Evolutionary conservation across 2,113 vertebrate species (phyloP).

Genomic region (Siphamia tubifer): DNA sequence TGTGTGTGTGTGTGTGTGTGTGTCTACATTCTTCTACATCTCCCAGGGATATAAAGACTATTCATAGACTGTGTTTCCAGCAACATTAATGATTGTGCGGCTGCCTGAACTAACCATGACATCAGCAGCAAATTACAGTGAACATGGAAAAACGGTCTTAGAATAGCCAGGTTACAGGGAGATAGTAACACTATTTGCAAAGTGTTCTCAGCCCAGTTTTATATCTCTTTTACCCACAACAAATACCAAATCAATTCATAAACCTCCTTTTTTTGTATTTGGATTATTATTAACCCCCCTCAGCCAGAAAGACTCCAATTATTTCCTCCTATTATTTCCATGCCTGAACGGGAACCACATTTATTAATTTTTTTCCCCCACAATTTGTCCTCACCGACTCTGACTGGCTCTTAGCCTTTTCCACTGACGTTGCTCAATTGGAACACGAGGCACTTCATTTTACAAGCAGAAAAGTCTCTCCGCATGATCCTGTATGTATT

Average conservation of each 20-base stretch:
- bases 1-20: background rate
- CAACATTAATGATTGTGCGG: slow-evolving; percentile 35
- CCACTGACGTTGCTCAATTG: slow-evolving; percentile 38
- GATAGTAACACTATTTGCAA: slow-evolving; percentile 44
- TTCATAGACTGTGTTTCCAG: slow-evolving; percentile 49
- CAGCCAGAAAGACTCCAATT: slow-evolving; percentile 43
- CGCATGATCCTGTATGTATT: slow-evolving; percentile 69
- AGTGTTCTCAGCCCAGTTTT: slow-evolving; percentile 33
- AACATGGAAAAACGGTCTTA: slow-evolving; percentile 38
- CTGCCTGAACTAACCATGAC: slow-evolving; percentile 46
- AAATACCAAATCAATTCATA: slow-evolving; percentile 55
- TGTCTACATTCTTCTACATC: slow-evolving; percentile 24
- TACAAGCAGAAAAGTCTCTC: slow-evolving; percentile 59
- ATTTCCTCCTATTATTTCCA: slow-evolving; percentile 62
- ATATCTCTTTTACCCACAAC: slow-evolving; percentile 49
- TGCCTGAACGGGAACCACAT: slow-evolving; percentile 49
- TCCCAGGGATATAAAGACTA: slow-evolving; percentile 29
- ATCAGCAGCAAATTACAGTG: slow-evolving; percentile 57
- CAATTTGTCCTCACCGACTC: slow-evolving; percentile 45
- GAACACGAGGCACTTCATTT: slow-evolving; percentile 60
- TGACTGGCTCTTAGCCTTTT: slow-evolving; percentile 35
- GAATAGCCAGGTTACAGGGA: slow-evolving; percentile 48
- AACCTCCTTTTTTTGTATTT: slow-evolving; percentile 47
- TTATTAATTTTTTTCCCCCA: slow-evolving; percentile 33
- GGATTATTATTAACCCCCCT: slow-evolving; percentile 41